Percentiles rank a stretch among this genome's conserved stretches.
These are phyloP conservation scores for Pollicipes pollicipes DNA, from an alignment of 1,140 invertebrate genomes.

Conservation along the genomic window DNA sequence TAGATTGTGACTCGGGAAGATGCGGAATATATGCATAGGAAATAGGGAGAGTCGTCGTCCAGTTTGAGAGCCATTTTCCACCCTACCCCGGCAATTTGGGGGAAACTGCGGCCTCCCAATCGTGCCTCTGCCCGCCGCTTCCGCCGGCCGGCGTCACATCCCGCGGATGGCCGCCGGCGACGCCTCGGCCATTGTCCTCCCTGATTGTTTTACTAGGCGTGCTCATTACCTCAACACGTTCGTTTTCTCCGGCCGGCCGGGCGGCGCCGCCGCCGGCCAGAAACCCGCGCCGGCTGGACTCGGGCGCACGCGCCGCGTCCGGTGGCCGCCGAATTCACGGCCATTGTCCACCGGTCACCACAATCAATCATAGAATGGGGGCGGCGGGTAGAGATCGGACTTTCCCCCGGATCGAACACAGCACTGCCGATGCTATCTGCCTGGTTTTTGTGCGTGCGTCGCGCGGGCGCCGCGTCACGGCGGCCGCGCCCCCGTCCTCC, in stretches of 20 bases:
- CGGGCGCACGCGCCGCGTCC: no score
- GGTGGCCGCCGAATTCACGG: not conserved
- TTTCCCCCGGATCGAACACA: not conserved
- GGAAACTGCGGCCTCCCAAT: not conserved
- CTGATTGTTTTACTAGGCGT: not conserved
- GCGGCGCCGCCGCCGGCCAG: no score
- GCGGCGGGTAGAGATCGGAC: not conserved
- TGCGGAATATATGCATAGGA: no score
- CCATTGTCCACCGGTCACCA: not conserved
- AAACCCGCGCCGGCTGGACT: not conserved
- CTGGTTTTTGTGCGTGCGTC: not conserved
- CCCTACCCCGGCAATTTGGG: no score
- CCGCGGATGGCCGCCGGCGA: no score
- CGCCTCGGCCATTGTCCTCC: no score
- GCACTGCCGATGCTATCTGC: not conserved
- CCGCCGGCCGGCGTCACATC: no score
- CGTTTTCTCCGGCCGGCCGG: not conserved
- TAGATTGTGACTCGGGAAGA: no score
- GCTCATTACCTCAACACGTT: not conserved
- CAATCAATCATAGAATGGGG: not conserved
- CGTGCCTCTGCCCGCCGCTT: not conserved
- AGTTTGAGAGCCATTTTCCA: not conserved
- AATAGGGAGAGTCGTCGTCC: no score
- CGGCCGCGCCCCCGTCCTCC: no score
- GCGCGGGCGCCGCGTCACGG: not conserved